A percentile compares a stretch with the other conserved stretches of the same genome.
These are phyloP conservation scores for Scaptomyza cyrtandrae DNA, from an alignment of 2,888 invertebrate genomes.

Conservation along the genomic window DNA sequence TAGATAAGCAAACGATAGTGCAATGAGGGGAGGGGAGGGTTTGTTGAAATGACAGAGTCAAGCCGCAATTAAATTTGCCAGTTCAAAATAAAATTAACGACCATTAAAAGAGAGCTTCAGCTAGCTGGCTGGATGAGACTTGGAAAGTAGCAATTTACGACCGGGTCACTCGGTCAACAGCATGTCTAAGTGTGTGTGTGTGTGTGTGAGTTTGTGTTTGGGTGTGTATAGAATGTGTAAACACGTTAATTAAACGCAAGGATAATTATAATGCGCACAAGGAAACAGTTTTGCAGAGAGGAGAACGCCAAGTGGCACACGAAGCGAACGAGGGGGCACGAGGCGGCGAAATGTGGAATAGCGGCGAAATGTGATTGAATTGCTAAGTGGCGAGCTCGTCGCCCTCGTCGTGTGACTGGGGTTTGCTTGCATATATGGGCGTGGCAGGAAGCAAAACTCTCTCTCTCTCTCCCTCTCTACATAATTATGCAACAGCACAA, in stretches of 20 bases:
- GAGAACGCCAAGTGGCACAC: constrained; percentile 14
- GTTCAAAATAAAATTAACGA: constrained; percentile 64
- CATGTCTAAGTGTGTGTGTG: constrained; percentile 17
- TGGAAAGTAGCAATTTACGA: constrained; percentile 41
- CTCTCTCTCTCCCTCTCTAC: too few species aligned
- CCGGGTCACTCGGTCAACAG: constrained; percentile 63
- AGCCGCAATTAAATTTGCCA: constrained; percentile 66
- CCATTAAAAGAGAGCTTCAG: constrained; percentile 52
- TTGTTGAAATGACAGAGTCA: constrained; percentile 29
- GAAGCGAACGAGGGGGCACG: not conserved
- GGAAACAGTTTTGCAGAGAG: constrained; percentile 30
- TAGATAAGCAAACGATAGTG: constrained; percentile 6
- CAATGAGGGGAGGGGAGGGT: not conserved
- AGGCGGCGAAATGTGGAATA: constrained; percentile 12
- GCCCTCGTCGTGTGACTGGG: constrained; percentile 21
- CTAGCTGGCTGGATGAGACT: constrained; percentile 35
- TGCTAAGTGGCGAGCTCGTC: constrained; percentile 50
- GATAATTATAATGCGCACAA: constrained; percentile 65
- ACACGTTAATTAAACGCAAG: constrained; percentile 72
- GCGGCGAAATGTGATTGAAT: constrained; percentile 60
- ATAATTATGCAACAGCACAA: constrained; percentile 63
- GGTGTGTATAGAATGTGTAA: constrained; percentile 40
- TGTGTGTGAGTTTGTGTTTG: constrained; percentile 11
- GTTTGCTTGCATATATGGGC: constrained; percentile 20
- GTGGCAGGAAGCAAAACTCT: constrained; percentile 51